These are phyloP conservation scores for Cisticola juncidis DNA, from an alignment of 2,113 vertebrate species.

Conservation along the genomic window DNA sequence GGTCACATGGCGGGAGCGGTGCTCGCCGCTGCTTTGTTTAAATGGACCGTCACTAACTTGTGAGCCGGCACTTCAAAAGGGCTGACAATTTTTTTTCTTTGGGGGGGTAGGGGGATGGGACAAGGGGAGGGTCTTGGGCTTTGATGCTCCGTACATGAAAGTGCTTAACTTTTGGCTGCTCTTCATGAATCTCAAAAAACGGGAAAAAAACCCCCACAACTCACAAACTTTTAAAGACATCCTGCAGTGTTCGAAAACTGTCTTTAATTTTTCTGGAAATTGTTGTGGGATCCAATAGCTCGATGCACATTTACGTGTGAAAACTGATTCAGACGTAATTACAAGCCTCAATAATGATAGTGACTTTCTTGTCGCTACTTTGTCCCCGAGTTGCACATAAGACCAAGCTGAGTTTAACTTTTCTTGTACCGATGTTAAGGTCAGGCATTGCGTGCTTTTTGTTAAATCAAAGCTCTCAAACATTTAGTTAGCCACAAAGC, in stretches of 20 bases:
- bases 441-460: not conserved
- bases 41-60: not conserved
- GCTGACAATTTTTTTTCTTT: fast-evolving
- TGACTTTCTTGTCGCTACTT: not conserved
- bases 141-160: not conserved
- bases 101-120: not conserved
- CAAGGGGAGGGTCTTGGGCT: not conserved
- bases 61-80: not conserved
- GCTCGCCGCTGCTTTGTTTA: not conserved
- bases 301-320: not conserved
- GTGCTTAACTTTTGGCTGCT: not conserved
- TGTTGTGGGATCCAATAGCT: not conserved
- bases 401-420: not conserved
- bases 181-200: not conserved
- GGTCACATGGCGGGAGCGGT: not conserved
- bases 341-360: not conserved
- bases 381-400: not conserved
- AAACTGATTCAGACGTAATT: not conserved
- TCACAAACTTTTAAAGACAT: not conserved
- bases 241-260: not conserved
- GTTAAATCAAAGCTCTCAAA: not conserved
- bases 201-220: too few relatives aligned
- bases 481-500: not conserved
- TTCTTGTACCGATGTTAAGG: not conserved
- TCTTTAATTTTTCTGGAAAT: not conserved